Base-by-base conservation (phyloP, 2,888 invertebrate genomes). In the Deroplatys truncata region DNA sequence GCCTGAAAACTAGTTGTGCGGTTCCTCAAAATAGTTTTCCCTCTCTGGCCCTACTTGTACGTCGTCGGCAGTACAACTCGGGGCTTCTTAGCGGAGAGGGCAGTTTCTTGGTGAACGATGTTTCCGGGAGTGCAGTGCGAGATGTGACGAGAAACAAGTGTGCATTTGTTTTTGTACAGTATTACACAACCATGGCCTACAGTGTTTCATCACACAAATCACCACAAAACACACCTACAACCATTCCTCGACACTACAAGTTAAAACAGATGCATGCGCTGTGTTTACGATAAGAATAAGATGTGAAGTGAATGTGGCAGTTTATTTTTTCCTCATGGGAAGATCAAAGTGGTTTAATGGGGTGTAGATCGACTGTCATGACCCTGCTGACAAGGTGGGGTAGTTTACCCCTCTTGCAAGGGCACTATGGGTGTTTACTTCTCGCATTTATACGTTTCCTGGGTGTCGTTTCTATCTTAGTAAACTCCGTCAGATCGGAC, bases 401-500 rank as follows among this genome's bases (percentile, higher is more conserved):
- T 72, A 0, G 7, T 20, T 20, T 72, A 25, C 20, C 16, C 56
- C 56, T 25, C 25, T 72, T 72, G 56, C 16, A 72, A 20, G 56
- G 56, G 25, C 56, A 72, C 56, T 72, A 72, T 20, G 56, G 56
- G 1, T 72, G 56, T 72, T 72, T 25, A 16, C 25, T 72, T 20
- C 25, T 72, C 3, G 56, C 56, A 72, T 72, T 72, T 72, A 28
- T 87, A 29, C 87, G 87, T 28, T 43, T 87, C 15, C 31, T 87
- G 7, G 83, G 82, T n/a, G 83, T 87, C 25, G 25, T 35, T 13
- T 87, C 35, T 35, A 43, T 87, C 5, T 16, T 82, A 8, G 43
- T 82, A 29, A n/a, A 83, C 49, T 49, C 31, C 85, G 90, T 85
- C 85, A 88, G 16, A 85, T 86, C 90, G 13, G 90, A 90, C 82